A percentile compares a stretch with the other conserved stretches of the same genome.
Conservation (phyloP, 2,888 invertebrate species). For the Magallana nippona region DNA sequence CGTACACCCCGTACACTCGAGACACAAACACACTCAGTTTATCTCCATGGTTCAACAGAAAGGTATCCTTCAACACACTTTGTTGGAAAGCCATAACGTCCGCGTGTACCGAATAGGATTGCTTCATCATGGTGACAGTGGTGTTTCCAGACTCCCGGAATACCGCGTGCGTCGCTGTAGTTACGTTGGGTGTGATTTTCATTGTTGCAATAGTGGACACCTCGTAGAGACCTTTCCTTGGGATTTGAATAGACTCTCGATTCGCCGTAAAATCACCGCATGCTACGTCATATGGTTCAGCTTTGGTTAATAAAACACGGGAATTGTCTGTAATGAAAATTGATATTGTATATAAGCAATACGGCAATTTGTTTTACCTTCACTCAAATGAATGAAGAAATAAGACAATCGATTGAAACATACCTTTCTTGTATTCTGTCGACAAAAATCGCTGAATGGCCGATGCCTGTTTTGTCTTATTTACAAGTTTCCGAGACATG, state of each 20-base stretch:
- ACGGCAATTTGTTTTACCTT: not conserved
- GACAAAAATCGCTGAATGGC: no score
- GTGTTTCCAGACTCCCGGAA: not conserved
- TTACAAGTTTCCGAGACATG: no score
- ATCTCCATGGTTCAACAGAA: not conserved
- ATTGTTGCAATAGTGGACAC: slow-evolving; percentile 5
- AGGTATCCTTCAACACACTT: slow-evolving; percentile 6
- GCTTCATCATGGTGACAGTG: not conserved
- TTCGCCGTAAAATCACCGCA: not conserved
- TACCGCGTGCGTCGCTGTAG: not conserved
- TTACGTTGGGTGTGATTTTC: not conserved
- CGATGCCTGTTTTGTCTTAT: no score
- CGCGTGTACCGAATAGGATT: not conserved
- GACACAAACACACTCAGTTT: slow-evolving; percentile 18
- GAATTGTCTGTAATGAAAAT: slow-evolving; percentile 4
- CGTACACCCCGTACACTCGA: not conserved
- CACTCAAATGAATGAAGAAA: no score
- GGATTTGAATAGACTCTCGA: not conserved
- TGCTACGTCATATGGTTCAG: not conserved
- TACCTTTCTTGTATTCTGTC: no score
- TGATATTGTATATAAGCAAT: not conserved
- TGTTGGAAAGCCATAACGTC: slow-evolving; percentile 7
- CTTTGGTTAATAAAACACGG: not conserved
- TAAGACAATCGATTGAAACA: no score
- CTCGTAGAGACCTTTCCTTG: slow-evolving; percentile 1